A percentile compares a stretch with the other conserved stretches of the same genome.
These are phyloP conservation scores for Capricornis sumatraensis DNA, from an alignment of 2,113 vertebrate genomes.

Conservation along the genomic window DNA sequence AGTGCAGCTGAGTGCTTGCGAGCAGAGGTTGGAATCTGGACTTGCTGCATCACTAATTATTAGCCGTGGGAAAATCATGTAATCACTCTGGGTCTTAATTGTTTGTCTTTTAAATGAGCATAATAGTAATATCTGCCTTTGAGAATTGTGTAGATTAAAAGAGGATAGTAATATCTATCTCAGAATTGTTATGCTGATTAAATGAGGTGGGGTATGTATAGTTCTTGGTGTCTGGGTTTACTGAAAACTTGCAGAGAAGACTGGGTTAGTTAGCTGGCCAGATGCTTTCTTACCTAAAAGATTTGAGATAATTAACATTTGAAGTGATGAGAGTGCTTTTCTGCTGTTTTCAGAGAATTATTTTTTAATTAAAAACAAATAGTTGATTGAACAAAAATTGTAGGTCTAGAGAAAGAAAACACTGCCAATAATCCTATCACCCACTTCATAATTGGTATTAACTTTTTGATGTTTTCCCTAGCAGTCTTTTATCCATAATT, in stretches of 20 bases:
- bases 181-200: background rate
- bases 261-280: background rate
- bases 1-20: background rate
- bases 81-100: background rate
- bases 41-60: background rate
- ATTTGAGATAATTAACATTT: background rate
- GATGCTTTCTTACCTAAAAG: background rate
- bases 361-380: background rate
- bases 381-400: slow-evolving; percentile 4
- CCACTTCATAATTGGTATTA: background rate
- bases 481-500: background rate
- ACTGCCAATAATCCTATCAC: background rate
- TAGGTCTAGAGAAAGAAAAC: background rate
- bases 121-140: background rate
- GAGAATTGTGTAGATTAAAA: slow-evolving; percentile 11
- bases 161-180: background rate
- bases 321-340: background rate
- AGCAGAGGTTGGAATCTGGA: background rate
- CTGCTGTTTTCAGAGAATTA: background rate
- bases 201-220: background rate
- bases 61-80: background rate
- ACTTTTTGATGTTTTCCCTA: background rate
- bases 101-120: background rate
- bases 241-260: background rate
- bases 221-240: background rate